These are phyloP conservation scores for Hyles lineata DNA, from an alignment of 2,888 invertebrate genomes.

Conservation along the genomic window DNA sequence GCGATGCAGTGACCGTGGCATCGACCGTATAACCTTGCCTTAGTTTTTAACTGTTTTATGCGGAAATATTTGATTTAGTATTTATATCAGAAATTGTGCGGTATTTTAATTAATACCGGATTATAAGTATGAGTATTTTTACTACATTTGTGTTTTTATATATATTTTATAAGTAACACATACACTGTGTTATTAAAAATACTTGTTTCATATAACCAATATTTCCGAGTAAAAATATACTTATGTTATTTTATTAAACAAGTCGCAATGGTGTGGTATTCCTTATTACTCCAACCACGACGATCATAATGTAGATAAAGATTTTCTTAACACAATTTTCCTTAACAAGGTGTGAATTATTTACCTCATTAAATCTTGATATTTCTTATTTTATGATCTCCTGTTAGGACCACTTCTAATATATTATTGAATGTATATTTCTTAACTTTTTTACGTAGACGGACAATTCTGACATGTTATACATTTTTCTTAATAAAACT, in stretches of 20 bases:
- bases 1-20: not conserved
- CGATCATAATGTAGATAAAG: not conserved
- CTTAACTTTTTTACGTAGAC: no score
- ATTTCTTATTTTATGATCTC: not conserved
- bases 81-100: no score
- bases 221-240: no score
- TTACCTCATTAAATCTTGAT: not conserved
- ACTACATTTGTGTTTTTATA: no score
- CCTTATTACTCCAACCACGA: not conserved
- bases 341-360: slow-evolving; percentile 10
- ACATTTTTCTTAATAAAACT: no score
- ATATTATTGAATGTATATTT: not conserved
- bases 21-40: not conserved
- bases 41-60: not conserved
- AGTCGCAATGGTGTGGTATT: not conserved
- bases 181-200: no score
- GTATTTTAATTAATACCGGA: not conserved
- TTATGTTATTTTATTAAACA: not conserved
- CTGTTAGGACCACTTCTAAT: not conserved
- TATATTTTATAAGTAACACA: no score
- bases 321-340: slow-evolving; percentile 8
- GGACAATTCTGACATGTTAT: no score
- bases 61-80: no score
- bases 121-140: no score
- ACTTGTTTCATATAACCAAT: no score